phyloP scores from a whole-genome alignment of 2,797 vertebrate genomes.

The Epinephelus awoara region DNA sequence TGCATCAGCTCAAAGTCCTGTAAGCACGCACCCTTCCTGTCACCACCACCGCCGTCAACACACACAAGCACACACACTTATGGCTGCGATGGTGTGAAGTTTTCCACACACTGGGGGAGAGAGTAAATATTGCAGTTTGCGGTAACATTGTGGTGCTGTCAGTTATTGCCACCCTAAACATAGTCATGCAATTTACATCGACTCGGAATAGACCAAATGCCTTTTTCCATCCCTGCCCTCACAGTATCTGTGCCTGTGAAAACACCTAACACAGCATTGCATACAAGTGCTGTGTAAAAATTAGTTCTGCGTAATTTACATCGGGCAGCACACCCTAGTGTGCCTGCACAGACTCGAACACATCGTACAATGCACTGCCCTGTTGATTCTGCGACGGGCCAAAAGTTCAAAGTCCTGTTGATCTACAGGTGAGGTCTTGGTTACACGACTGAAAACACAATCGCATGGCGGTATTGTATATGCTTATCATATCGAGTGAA shows the following conservation, averaged over 20 bases:
- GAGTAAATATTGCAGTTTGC: constrained; percentile 58
- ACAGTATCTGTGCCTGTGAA: constrained; percentile 8
- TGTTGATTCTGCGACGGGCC: constrained; percentile 51
- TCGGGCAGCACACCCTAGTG: constrained; percentile 34
- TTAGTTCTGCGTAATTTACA: constrained; percentile 38
- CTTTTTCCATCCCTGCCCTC: constrained; percentile 30
- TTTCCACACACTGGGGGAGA: constrained; percentile 54
- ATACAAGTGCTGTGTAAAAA: constrained; percentile 33
- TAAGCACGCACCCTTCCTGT: constrained; percentile 87
- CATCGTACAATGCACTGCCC: constrained; percentile 29
- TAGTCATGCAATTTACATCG: constrained; percentile 24
- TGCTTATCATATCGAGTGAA: constrained; percentile 21
- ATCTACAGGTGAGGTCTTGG: constrained; percentile 55
- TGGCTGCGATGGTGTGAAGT: constrained; percentile 52
- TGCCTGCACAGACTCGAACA: constrained; percentile 40
- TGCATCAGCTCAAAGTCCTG: constrained; percentile 99
- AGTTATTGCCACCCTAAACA: constrained; percentile 37
- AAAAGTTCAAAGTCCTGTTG: constrained; percentile 71
- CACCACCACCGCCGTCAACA: constrained; percentile 33
- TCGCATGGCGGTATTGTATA: constrained; percentile 23
- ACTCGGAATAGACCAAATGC: constrained; percentile 25
- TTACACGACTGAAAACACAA: constrained; percentile 44
- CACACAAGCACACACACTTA: constrained; percentile 49
- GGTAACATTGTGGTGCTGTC: constrained; percentile 42
- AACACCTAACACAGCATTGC: constrained; percentile 5